Evolutionary conservation across 2,797 vertebrate genomes (phyloP).

Genomic region (Liparis tanakae): DNA sequence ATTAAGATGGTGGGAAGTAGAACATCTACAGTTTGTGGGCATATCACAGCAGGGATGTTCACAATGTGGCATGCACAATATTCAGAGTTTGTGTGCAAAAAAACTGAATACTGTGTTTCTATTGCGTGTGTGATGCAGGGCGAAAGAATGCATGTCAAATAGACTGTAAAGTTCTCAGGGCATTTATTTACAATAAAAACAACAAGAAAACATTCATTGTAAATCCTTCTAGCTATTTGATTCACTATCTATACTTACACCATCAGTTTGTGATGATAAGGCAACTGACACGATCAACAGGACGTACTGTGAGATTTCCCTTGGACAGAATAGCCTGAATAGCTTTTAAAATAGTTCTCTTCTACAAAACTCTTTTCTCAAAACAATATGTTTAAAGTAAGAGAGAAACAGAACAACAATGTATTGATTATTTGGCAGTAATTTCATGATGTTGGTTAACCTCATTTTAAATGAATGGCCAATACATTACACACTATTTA

Average conservation of each 20-base stretch:
- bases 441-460: slow-evolving; percentile 37
- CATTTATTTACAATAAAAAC: slow-evolving; percentile 77
- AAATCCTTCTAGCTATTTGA: slow-evolving; percentile 64
- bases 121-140: neutral
- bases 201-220: slow-evolving; percentile 73
- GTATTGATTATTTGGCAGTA: slow-evolving; percentile 64
- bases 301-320: slow-evolving; percentile 61
- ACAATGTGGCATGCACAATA: slow-evolving; percentile 12
- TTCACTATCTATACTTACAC: slow-evolving; percentile 47
- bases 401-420: slow-evolving; percentile 54
- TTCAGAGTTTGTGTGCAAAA: neutral
- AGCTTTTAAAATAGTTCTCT: slow-evolving; percentile 55
- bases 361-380: slow-evolving; percentile 51
- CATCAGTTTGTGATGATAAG: slow-evolving; percentile 64
- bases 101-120: neutral
- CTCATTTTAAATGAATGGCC: slow-evolving; percentile 41
- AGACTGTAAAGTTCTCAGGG: slow-evolving; percentile 53
- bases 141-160: neutral
- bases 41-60: slow-evolving; percentile 26
- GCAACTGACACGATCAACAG: slow-evolving; percentile 74
- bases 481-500: slow-evolving; percentile 51
- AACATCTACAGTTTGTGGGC: slow-evolving; percentile 28
- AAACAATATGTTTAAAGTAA: slow-evolving; percentile 51
- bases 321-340: slow-evolving; percentile 62
- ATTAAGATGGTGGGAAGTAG: slow-evolving; percentile 42